phyloP scores from a whole-genome alignment of 2,888 invertebrate species.

The Choristoneura rosaceana region DNA sequence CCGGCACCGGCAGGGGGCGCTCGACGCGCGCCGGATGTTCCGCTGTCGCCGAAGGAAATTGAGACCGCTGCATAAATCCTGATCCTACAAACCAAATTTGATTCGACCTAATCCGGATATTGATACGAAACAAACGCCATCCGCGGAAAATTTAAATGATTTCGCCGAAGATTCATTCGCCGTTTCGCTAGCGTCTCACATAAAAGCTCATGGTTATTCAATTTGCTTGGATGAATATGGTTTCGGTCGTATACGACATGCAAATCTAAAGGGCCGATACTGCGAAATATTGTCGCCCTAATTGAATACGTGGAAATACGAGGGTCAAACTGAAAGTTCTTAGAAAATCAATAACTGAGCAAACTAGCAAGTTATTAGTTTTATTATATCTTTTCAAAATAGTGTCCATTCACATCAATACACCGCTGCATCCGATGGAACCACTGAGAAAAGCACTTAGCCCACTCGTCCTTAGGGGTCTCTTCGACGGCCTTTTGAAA shows the following conservation, averaged over 20 bases:
- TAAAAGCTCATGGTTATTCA: slow-evolving; percentile 54
- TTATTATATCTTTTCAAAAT: no score
- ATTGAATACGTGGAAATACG: slow-evolving; percentile 80
- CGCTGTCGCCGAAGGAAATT: slow-evolving; percentile 84
- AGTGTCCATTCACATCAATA: no score
- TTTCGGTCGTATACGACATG: slow-evolving; percentile 60
- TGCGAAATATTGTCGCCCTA: slow-evolving; percentile 77
- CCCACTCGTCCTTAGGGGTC: no score
- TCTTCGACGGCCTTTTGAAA: no score
- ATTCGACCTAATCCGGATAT: slow-evolving; percentile 84
- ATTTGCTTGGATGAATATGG: slow-evolving; percentile 63
- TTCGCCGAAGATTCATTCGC: slow-evolving; percentile 49
- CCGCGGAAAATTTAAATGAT: slow-evolving; percentile 64
- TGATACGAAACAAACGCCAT: slow-evolving; percentile 79
- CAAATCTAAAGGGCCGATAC: slow-evolving; percentile 61
- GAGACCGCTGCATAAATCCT: slow-evolving; percentile 84
- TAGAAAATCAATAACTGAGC: no score
- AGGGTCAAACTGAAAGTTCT: no score
- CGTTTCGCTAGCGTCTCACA: slow-evolving; percentile 45
- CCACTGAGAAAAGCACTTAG: no score
- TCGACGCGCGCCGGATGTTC: slow-evolving; percentile 74
- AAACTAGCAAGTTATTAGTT: no score
- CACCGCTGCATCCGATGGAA: no score
- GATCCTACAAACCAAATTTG: slow-evolving; percentile 83
- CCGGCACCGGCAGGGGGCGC: slow-evolving; percentile 53